These are phyloP conservation scores for Anguilla rostrata DNA, from an alignment of 2,113 vertebrate species.

Conservation along the genomic window DNA sequence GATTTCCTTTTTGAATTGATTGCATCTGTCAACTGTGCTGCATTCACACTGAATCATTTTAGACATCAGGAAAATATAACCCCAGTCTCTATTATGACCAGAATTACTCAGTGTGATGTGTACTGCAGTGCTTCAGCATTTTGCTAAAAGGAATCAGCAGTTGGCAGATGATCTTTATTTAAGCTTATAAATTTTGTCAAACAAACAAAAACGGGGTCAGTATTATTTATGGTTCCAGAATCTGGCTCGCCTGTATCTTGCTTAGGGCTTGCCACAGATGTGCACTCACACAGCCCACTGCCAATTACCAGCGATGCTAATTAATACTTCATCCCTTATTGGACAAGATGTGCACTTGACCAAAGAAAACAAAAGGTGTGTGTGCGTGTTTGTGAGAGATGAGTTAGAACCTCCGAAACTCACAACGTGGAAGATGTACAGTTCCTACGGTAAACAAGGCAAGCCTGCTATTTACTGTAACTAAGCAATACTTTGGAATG, in stretches of 20 bases:
- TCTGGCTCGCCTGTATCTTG: not conserved
- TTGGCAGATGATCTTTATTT: not conserved
- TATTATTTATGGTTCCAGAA: not conserved
- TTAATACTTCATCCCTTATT: slow-evolving; percentile 12
- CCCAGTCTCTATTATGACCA: not conserved
- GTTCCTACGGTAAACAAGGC: not conserved
- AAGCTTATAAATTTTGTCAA: not conserved
- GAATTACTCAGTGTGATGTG: not conserved
- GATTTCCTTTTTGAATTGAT: not conserved
- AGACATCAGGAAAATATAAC: not conserved
- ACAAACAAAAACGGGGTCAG: not conserved
- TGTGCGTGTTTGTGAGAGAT: not conserved
- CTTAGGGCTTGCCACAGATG: not conserved
- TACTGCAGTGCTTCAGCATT: not conserved
- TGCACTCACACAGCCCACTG: not conserved
- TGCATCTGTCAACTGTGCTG: not conserved
- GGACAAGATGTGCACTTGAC: too few relatives aligned
- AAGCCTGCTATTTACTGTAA: not conserved
- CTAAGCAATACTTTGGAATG: not conserved
- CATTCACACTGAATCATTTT: not conserved
- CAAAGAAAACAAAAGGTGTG: too few relatives aligned
- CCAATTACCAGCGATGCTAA: not conserved
- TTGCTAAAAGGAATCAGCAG: not conserved
- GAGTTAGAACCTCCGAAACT: not conserved
- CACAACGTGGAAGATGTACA: not conserved